Evolutionary conservation across 2,888 invertebrate species (phyloP), one percentile per base, ranked within the genome.

Genomic region (Bruchidius siliquastri): DNA sequence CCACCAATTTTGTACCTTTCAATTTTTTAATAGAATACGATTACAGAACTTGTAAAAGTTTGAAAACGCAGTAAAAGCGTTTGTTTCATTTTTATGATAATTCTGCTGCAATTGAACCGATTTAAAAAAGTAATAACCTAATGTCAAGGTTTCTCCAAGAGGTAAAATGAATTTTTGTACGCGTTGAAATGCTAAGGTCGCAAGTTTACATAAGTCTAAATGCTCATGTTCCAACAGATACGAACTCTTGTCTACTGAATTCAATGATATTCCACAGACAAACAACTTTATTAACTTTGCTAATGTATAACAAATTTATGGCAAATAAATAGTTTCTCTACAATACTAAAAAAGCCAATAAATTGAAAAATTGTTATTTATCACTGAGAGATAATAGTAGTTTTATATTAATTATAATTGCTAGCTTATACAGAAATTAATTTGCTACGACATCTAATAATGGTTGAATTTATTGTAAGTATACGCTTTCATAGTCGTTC

Each of bases 391-490:
- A 49, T 49, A 49, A 49, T 49, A 13, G 10, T 49, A 49, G 49
- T 49, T 18, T 49, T 49, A 49, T 49, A 49, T 49, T 49, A 49
- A 49, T 13, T 49, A 13, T 49, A 49, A 49, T 49, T 49, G 49
- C 13, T 49, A 49, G 49, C 49, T 4, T 49, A 13, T 49, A 49
- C 3, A 49, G 49, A 68, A 68, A 68, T 68, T 68, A 68, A 68
- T 68, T 68, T 68, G 68, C 22, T 18, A 8, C 13, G 68, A 68
- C 68, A 68, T 6, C 20, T 68, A 18, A 2, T 68, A 68, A 68
- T 68, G 22, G 68, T 21, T 21, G 68, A 22, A 68, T 68, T 68
- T 68, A 68, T 68, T 68, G 22, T 49, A 49, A 49, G 49, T 49
- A 49, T 49, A 49, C 18, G 49, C 49, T 49, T 13, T 13, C 13